phyloP scores from a whole-genome alignment of 2,888 invertebrate species.

The Spilarctia lutea region DNA sequence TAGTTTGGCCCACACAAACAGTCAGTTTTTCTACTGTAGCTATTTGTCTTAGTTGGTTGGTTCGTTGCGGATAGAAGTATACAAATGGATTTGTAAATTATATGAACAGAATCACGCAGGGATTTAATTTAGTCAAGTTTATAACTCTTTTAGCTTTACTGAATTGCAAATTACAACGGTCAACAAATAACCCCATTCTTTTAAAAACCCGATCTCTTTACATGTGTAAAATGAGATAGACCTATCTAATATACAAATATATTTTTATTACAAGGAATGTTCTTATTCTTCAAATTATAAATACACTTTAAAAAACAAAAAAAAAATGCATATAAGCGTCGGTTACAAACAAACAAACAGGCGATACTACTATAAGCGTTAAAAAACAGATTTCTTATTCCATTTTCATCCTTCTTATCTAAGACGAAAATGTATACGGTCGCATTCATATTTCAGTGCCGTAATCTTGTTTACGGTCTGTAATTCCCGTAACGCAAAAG shows the following conservation, averaged over 20 bases:
- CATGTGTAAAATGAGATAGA: not conserved
- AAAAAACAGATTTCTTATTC: conserved; percentile 3
- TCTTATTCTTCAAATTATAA: not conserved
- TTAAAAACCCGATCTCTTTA: not conserved
- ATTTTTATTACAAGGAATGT: not conserved
- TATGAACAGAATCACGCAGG: not conserved
- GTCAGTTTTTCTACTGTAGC: conserved; percentile 31
- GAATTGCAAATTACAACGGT: not conserved
- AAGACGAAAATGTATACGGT: conserved; percentile 1
- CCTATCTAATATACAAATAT: not conserved
- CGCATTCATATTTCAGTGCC: conserved; percentile 19
- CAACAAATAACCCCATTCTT: not conserved
- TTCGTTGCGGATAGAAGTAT: not conserved
- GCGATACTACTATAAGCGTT: not conserved
- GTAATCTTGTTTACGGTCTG: conserved; percentile 11
- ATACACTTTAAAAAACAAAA: too few relatives aligned
- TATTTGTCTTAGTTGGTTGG: conserved; percentile 27
- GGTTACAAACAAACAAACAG: too few relatives aligned
- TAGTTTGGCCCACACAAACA: conserved; percentile 42
- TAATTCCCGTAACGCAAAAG: conserved; percentile 16
- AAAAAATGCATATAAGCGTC: too few relatives aligned
- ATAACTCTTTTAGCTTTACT: not conserved
- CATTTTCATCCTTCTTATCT: not conserved
- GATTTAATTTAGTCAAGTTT: not conserved
- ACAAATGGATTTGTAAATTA: conserved; percentile 2